Evolutionary conservation across 2,113 vertebrate genomes (phyloP).

Genomic region (Scomber japonicus): DNA sequence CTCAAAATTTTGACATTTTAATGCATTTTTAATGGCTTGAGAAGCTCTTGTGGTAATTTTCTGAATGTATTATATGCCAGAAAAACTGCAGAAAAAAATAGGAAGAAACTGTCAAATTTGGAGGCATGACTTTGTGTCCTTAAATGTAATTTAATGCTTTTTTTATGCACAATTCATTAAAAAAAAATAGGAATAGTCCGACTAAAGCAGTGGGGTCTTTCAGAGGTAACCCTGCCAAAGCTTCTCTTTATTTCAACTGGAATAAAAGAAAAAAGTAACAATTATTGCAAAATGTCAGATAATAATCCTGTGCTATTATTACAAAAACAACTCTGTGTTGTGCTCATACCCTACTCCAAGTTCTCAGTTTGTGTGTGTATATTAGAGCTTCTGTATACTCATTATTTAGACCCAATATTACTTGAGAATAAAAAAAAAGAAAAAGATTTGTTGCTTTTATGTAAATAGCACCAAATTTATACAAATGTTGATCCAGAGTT

Average conservation of each 20-base stretch:
- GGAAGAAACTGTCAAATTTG: neutral
- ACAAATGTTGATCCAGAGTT: too few species aligned
- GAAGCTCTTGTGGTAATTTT: neutral
- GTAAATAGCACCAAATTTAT: too few species aligned
- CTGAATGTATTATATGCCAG: neutral
- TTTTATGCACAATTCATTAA: neutral
- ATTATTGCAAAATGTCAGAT: neutral
- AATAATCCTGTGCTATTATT: neutral
- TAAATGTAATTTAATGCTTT: too few species aligned
- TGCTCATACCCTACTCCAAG: neutral
- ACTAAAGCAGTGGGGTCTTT: conserved; percentile 3
- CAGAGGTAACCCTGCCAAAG: neutral
- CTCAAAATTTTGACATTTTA: conserved; percentile 19
- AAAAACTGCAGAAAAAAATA: neutral
- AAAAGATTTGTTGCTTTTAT: too few species aligned
- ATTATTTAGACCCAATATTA: too few species aligned
- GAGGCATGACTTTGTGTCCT: too few species aligned
- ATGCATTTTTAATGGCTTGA: conserved; percentile 19
- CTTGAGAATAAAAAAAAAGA: too few species aligned
- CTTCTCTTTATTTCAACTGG: too few species aligned
- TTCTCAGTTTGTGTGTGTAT: too few species aligned
- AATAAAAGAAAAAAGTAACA: neutral
- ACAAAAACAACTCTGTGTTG: neutral
- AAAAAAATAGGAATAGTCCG: neutral
- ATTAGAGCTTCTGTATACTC: too few species aligned